Base-by-base conservation (phyloP, 2,888 invertebrate genomes). In the Ramazzottius varieornatus region DNA sequence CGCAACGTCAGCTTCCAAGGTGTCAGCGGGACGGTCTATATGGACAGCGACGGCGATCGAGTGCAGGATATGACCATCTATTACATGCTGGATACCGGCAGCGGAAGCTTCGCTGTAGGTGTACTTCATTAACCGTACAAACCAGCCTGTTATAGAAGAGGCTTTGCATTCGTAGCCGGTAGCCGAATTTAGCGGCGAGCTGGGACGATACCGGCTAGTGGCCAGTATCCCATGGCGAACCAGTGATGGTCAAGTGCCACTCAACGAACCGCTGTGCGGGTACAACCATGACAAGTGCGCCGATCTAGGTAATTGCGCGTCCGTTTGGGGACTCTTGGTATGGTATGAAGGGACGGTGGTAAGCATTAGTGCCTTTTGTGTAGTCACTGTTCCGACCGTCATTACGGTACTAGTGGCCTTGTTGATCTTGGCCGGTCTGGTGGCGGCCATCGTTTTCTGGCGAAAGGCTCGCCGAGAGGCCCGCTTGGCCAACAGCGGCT, bases 31-130 rank as follows among this genome's bases (percentile, higher is more conserved):
- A 63, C 65, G 13, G 68, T 70, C 1, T 68, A 68, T 1, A 68
- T 70, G 2, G 68, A 70, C 63, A 20, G 63, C 1, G 67, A 69
- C 2, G 70, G 70, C 8, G 70, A 70, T 46, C 34, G 70, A 63
- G 66, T 68, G 24, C 70, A 69, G 2, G 68, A 70, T 66, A 70
- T 40, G 20, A 40, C 13, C 40, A 8, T 40, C 20, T 40, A 40
- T 20, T 40, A 40, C 40, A 40, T 40, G 40, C 8, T 20, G 13
- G 20, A 40, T 40, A 8, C 40, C 8, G 20, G 8, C 40, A 40
- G 13, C 8, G 40, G 40, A 20, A 40, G 13, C 13, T 40, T 40
- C 20, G 8, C 40, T 8, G 40, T 40, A 40, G 20, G 40, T 40
- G 40, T 40, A 40, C 8, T 13, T 13, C 20, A 13, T 40, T 40